phyloP scores from a whole-genome alignment of 2,888 invertebrate species.

The Meganola albula region DNA sequence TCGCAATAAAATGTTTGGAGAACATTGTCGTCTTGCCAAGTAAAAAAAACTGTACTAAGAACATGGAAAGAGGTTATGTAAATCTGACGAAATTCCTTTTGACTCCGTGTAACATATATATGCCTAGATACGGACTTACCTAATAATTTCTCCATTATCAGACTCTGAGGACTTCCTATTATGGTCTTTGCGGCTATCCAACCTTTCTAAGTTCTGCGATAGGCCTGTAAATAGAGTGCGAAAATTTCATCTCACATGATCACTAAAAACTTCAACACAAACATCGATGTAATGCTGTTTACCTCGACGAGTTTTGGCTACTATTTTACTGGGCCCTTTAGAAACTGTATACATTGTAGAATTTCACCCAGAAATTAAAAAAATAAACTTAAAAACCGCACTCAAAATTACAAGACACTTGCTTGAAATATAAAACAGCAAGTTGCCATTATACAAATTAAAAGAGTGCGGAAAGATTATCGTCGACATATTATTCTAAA shows the following conservation, averaged over 20 bases:
- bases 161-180: constrained; percentile 82
- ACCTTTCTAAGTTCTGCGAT: constrained; percentile 87
- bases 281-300: constrained; percentile 18
- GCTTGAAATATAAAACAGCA: constrained; percentile 10
- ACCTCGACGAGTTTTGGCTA: constrained; percentile 91
- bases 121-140: constrained; percentile 66
- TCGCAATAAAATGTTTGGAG: not conserved
- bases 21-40: constrained; percentile 5
- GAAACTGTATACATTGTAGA: constrained; percentile 90
- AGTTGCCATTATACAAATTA: constrained; percentile 20
- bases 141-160: constrained; percentile 81
- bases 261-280: constrained; percentile 18
- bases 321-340: constrained; percentile 92
- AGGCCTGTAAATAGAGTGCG: constrained; percentile 78
- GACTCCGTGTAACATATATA: constrained; percentile 31
- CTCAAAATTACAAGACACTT: constrained; percentile 44
- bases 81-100: constrained; percentile 64
- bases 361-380: constrained; percentile 58
- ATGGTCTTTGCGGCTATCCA: constrained; percentile 84
- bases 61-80: constrained; percentile 64
- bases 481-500: no score
- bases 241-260: constrained; percentile 36
- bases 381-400: constrained; percentile 59
- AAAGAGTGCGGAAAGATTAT: no score
- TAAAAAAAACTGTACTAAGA: constrained; percentile 16